Conservation (phyloP, 2,888 invertebrate genomes). For the Euclidia mi region DNA sequence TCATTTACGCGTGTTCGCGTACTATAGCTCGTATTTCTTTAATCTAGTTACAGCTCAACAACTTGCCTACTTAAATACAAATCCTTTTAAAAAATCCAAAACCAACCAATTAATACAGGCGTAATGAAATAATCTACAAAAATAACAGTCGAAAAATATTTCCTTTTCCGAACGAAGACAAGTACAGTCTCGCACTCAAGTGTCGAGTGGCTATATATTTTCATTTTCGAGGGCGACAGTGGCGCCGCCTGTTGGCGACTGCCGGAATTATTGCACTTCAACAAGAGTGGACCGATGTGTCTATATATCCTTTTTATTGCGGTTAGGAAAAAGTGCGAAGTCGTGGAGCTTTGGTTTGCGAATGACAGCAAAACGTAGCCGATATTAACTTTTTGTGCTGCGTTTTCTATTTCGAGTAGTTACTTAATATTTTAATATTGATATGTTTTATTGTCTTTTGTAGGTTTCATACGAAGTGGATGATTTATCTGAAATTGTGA, state of each 20-base stretch:
- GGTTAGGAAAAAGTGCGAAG: conserved; percentile 62
- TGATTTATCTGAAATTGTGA: too few relatives aligned
- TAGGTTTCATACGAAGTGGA: too few relatives aligned
- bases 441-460: background rate
- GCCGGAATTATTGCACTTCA: conserved; percentile 80
- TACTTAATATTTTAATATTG: conserved; percentile 40
- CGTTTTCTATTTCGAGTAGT: conserved; percentile 44
- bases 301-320: conserved; percentile 72
- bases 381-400: conserved; percentile 75
- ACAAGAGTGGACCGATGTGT: conserved; percentile 66
- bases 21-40: too few relatives aligned
- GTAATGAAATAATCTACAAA: conserved; percentile 20
- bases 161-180: conserved; percentile 47
- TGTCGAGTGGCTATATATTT: conserved; percentile 78
- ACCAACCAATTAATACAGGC: background rate
- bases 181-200: conserved; percentile 67
- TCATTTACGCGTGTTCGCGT: too few relatives aligned
- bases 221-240: conserved; percentile 70
- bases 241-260: conserved; percentile 81
- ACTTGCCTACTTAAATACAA: too few relatives aligned
- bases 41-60: too few relatives aligned
- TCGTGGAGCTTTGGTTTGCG: conserved; percentile 35
- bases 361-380: conserved; percentile 51
- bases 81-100: background rate
- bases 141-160: conserved; percentile 41